A percentile compares a stretch with the other conserved stretches of the same genome.
Conservation (phyloP, 2,797 vertebrate genomes). For the Enteromius thamalakanensis region DNA sequence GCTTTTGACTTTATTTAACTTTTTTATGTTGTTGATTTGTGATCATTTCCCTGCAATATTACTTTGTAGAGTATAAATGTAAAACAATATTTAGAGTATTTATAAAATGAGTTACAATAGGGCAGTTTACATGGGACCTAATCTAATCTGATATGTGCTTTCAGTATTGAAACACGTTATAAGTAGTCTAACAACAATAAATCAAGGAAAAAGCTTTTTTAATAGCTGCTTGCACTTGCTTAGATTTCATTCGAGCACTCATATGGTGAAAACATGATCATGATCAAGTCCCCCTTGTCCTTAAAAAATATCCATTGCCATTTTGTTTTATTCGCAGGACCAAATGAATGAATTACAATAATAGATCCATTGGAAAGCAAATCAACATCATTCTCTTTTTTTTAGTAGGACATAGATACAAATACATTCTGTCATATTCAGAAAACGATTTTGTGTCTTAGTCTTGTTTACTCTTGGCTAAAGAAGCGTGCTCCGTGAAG, state of each 20-base stretch:
- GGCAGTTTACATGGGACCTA: too few relatives aligned
- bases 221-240: too few relatives aligned
- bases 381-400: not conserved
- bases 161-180: too few relatives aligned
- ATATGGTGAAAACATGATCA: too few relatives aligned
- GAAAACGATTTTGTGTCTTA: conserved; percentile 46
- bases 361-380: conserved; percentile 26
- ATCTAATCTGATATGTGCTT: too few relatives aligned
- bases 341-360: not conserved
- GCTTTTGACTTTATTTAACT: not conserved
- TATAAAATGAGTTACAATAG: not conserved
- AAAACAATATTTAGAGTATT: not conserved
- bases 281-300: not conserved
- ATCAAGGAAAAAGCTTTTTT: too few relatives aligned
- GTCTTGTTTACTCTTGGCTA: conserved; percentile 45
- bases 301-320: not conserved
- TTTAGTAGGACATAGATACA: conserved; percentile 28
- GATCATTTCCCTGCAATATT: not conserved
- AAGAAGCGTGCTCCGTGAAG: conserved; percentile 41
- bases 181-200: too few relatives aligned
- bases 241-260: too few relatives aligned
- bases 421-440: conserved; percentile 47
- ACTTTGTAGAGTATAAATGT: not conserved
- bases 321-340: not conserved
- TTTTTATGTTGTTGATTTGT: not conserved